Percentiles rank a stretch among this genome's conserved stretches.
Conservation (phyloP, 2,797 vertebrate species). For the Chiloscyllium punctatum region DNA sequence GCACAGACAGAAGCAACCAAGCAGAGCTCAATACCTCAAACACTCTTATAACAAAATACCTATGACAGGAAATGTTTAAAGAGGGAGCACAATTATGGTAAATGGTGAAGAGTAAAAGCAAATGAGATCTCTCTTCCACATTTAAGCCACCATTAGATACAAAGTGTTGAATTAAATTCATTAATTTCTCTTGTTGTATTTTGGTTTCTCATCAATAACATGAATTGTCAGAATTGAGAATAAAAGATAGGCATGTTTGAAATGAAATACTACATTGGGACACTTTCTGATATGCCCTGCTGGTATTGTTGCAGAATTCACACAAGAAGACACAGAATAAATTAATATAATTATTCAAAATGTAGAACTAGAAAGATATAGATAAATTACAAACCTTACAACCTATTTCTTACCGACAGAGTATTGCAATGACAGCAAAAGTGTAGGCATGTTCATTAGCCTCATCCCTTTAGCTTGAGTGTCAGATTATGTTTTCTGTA, state of each 20-base stretch:
- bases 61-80: constrained; percentile 28
- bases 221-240: background rate
- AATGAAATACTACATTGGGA: background rate
- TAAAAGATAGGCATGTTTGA: background rate
- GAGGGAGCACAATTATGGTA: constrained; percentile 15
- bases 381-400: constrained; percentile 14
- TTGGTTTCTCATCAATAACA: background rate
- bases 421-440: background rate
- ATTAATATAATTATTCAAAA: constrained; percentile 26
- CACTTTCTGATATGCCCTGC: background rate
- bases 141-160: background rate
- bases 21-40: constrained; percentile 19
- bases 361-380: background rate
- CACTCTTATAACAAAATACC: background rate
- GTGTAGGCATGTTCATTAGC: background rate
- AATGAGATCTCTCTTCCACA: background rate
- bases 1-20: background rate
- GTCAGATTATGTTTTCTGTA: background rate
- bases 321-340: constrained; percentile 1
- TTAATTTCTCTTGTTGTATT: background rate
- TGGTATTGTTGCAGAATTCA: background rate
- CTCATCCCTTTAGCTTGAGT: background rate
- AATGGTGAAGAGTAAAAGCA: background rate
- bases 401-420: background rate
- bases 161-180: background rate